These are phyloP conservation scores for Propithecus deckenii DNA, from an alignment of 2,797 vertebrate species.

Conservation along the genomic window DNA sequence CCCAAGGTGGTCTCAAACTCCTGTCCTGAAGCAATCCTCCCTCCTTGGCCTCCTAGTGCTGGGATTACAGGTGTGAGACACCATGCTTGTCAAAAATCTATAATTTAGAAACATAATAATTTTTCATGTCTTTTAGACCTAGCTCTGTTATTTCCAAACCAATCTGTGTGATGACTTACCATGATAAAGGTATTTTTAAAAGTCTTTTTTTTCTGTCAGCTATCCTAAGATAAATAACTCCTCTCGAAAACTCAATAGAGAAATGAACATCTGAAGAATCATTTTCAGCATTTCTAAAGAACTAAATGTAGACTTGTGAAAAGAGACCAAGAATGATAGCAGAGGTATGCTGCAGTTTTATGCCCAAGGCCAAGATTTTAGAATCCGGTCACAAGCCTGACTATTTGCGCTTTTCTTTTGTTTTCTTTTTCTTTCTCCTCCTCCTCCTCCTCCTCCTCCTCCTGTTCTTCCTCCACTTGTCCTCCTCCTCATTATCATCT, in stretches of 20 bases:
- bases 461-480: background rate
- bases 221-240: background rate
- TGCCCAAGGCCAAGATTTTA: background rate
- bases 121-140: constrained; percentile 46
- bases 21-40: too few relatives aligned
- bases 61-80: background rate
- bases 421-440: background rate
- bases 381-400: background rate
- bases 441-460: background rate
- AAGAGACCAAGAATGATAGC: background rate
- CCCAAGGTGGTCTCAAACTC: too few relatives aligned
- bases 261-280: background rate
- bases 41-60: background rate
- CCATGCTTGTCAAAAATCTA: background rate
- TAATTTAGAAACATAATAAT: constrained; percentile 56
- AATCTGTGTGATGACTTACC: background rate
- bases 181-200: background rate
- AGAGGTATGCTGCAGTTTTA: background rate
- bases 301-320: background rate
- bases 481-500: background rate
- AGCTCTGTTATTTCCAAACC: background rate
- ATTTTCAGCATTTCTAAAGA: background rate
- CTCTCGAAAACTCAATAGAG: background rate
- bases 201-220: background rate
- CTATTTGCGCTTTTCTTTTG: background rate